These are phyloP conservation scores for Mesembrinibis cayennensis DNA, from an alignment of 2,113 vertebrate species.

Conservation along the genomic window DNA sequence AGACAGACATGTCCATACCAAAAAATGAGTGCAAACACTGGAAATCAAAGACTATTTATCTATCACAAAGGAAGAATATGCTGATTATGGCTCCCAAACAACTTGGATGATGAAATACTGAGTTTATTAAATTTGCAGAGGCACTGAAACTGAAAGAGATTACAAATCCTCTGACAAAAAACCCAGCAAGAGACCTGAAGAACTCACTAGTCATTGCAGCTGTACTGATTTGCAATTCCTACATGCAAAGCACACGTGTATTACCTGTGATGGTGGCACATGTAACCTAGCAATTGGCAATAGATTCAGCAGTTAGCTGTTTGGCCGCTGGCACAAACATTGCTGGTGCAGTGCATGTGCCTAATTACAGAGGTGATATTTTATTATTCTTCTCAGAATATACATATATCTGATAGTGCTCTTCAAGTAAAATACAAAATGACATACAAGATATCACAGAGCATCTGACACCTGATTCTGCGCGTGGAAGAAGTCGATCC, in stretches of 20 bases:
- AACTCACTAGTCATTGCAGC: neutral
- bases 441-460: neutral
- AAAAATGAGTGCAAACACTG: neutral
- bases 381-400: neutral
- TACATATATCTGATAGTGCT: neutral
- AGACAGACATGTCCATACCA: neutral
- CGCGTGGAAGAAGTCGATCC: accelerated
- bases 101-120: neutral
- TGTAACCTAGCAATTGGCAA: neutral
- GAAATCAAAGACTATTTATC: neutral
- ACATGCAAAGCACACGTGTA: neutral
- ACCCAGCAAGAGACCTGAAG: neutral
- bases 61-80: neutral
- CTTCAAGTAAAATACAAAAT: neutral
- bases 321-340: neutral
- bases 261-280: neutral
- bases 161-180: neutral
- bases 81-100: neutral
- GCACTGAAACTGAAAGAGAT: neutral
- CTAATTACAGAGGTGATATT: neutral
- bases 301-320: neutral
- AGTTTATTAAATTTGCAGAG: neutral
- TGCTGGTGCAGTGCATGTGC: neutral
- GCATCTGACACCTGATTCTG: neutral
- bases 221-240: neutral